Base-by-base conservation (phyloP, 2,797 vertebrate species). In the Graptemys geographica region DNA sequence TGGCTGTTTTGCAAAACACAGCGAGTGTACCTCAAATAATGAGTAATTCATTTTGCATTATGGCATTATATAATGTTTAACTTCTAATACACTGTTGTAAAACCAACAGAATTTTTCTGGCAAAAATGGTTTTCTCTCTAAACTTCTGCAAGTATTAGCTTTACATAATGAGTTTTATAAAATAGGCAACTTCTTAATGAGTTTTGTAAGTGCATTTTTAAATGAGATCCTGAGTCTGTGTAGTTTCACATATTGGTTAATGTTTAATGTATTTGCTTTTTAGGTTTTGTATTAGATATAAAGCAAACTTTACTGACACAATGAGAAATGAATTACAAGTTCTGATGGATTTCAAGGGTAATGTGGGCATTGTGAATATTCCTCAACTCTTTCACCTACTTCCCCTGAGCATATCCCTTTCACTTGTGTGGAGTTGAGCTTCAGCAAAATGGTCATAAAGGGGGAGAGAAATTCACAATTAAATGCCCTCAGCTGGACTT, bases 361-460 rank as follows among this genome's bases (percentile, higher is more conserved):
- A 37, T 37, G 9, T 69, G 65, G 37, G 33, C 65, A 69, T 21
- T 15, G 57, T 31, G 65, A 69, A 21, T 69, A n/a, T 65, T 19
- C 16, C 33, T 10, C 31, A 65, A 8, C 2, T 76, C 3, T 0
- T 1, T 28, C 37, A 5, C 28, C 8, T 8, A 28, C 4, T 44
- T 37, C 31, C 59, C 37, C 10, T 19, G 6, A 3, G 33, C 11
- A 3, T 5, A 3, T 5, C 52, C 27, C 56, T 28, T 11, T 0
- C 3, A 9, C 8, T 47, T 9, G 6, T 2, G 9, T 5, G 44
- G 37, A 44, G 33, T 4, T 47, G 72, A 49, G 28, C 51, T 7
- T 31, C 25, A 5, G 13, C 2, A 0, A 3, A 5, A 1, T 0
- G 9, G 3, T 15, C 2, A 1, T 1, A 49, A 16, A 56, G 33